Evolutionary conservation across 2,888 invertebrate genomes (phyloP), one percentile per base, ranked within the genome.

Genomic region (Spodoptera exigua): DNA sequence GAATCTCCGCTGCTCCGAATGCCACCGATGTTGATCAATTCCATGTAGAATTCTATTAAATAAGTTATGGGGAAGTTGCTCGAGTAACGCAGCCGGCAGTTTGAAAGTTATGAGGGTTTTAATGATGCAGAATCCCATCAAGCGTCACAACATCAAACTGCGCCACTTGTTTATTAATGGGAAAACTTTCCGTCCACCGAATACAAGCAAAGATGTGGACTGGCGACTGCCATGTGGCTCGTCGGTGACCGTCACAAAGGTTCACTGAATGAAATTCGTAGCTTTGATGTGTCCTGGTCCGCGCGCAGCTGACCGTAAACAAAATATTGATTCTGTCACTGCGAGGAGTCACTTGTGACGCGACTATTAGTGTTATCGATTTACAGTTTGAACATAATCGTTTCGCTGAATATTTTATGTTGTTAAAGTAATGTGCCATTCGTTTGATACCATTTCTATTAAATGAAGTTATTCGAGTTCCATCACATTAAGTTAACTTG

Each of bases 101-200:
- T 75, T 52, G 58, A 62, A 61, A 76, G 74, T 76, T 76, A 75
- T 68, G 70, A 76, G 71, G 68, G 71, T 74, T 74, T 76, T 76
- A 76, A 76, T 76, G 76, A 76, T 69, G 74, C 71, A 76, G 68
- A 76, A 71, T 74, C 65, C 69, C 71, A 76, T 76, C 71, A 76
- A 76, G 76, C 59, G 68, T 74, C 75, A 74, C 71, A 65, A 75
- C 74, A 76, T 71, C 71, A 74, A 65, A 76, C 52, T 69, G 61
- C 63, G 68, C 52, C 69, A 65, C 69, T 76, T 71, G 76, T 74
- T 61, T 63, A 66, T 76, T 71, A 71, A 76, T 66, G 65, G 68
- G 65, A 63, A 76, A 76, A 76, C 48, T 76, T 76, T 76, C 41
- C 41, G 43, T 58, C 53, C 39, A 45, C 56, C 57, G 44, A 64